phyloP scores from a whole-genome alignment of 2,113 vertebrate genomes.

The Sinocyclocheilus anophthalmus region DNA sequence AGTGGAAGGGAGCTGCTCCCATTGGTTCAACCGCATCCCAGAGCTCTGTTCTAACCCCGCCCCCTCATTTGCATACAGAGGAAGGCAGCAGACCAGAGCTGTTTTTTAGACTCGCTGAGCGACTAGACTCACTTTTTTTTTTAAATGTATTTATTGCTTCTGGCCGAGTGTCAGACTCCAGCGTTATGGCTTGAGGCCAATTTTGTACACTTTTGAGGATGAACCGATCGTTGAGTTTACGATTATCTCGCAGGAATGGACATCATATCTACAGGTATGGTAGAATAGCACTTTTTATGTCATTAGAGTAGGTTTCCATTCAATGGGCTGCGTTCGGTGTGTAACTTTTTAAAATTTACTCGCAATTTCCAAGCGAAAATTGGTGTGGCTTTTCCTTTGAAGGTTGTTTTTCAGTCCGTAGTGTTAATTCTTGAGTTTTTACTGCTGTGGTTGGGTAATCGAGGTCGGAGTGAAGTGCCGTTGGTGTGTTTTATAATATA shows the following conservation, averaged over 20 bases:
- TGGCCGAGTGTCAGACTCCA: background rate
- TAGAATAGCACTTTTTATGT: background rate
- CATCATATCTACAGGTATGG: conserved; percentile 67
- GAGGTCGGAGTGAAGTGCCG: background rate
- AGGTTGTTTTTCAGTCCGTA: background rate
- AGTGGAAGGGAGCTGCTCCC: background rate
- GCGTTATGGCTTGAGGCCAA: conserved; percentile 50
- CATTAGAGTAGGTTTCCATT: too few species aligned
- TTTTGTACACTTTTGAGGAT: conserved; percentile 52
- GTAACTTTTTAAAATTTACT: background rate
- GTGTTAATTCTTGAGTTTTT: background rate
- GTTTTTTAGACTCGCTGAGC: too few species aligned
- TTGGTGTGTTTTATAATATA: background rate
- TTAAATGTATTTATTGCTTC: background rate
- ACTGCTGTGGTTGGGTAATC: background rate
- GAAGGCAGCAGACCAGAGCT: background rate
- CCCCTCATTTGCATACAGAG: conserved; percentile 62
- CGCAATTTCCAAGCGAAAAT: background rate
- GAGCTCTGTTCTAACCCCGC: conserved; percentile 46
- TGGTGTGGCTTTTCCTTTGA: background rate
- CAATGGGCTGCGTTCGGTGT: background rate
- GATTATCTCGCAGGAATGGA: conserved; percentile 66
- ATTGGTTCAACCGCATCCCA: conserved; percentile 31
- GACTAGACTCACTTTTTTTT: background rate
- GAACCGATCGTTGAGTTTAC: conserved; percentile 73